Percentiles rank a stretch among this genome's conserved stretches.
phyloP scores from a whole-genome alignment of 1,140 invertebrate species.

The Meloidogyne hapla region DNA sequence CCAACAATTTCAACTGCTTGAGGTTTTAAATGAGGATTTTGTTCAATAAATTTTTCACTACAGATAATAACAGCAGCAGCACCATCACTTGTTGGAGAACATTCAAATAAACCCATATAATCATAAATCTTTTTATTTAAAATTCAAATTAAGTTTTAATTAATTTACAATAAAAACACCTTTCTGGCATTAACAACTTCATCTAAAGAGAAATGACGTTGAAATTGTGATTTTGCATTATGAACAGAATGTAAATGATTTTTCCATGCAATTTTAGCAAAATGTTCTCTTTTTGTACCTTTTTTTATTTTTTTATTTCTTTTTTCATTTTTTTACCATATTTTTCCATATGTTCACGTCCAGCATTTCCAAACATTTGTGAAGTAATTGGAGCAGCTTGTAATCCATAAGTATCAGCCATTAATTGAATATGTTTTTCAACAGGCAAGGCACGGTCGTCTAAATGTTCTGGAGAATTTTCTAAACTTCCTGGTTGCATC shows the following conservation, averaged over 20 bases:
- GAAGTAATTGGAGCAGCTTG: slow-evolving; percentile 45
- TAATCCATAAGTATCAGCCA: slow-evolving; percentile 79
- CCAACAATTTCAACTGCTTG: slow-evolving; percentile 72
- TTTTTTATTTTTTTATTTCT: slow-evolving; percentile 3
- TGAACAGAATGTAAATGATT: slow-evolving; percentile 94
- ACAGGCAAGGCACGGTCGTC: slow-evolving; percentile 86
- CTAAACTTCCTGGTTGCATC: slow-evolving; percentile 88
- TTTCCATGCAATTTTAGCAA: slow-evolving; percentile 95
- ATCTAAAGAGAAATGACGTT: slow-evolving; percentile 81
- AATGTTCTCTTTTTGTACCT: slow-evolving; percentile 82
- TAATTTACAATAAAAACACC: neutral
- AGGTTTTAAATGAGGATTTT: slow-evolving; percentile 75
- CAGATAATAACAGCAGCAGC: slow-evolving; percentile 84
- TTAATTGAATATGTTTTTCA: slow-evolving; percentile 81
- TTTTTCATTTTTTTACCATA: slow-evolving; percentile 69
- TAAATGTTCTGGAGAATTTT: slow-evolving; percentile 69
- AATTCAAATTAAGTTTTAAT: no score
- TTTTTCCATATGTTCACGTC: slow-evolving; percentile 91
- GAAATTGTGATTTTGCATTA: slow-evolving; percentile 92
- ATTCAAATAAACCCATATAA: slow-evolving; percentile 38
- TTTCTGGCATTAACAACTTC: slow-evolving; percentile 71
- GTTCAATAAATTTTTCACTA: slow-evolving; percentile 82
- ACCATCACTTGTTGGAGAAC: slow-evolving; percentile 86
- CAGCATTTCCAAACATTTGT: slow-evolving; percentile 73
- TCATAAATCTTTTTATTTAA: slow-evolving; percentile 27